These are phyloP conservation scores for Zaprionus inermis DNA, from an alignment of 1,140 invertebrate genomes.

Conservation along the genomic window DNA sequence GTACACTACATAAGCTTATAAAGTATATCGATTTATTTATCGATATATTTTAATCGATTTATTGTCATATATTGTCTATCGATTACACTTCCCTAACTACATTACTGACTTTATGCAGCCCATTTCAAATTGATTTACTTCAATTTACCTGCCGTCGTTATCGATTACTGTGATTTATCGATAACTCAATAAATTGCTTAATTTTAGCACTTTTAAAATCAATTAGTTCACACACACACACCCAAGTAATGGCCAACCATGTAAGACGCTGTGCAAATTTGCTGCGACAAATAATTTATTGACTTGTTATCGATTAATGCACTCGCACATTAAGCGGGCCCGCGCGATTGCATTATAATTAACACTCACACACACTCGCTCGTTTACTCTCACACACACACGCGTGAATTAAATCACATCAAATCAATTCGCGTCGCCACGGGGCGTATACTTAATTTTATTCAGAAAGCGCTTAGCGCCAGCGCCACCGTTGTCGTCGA, in stretches of 20 bases:
- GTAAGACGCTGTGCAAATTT: constrained; percentile 28
- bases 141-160: background rate
- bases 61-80: no score
- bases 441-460: constrained; percentile 76
- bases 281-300: constrained; percentile 26
- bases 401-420: constrained; percentile 63
- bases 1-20: background rate
- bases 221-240: background rate
- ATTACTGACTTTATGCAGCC: no score
- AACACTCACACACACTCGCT: constrained; percentile 34
- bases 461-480: constrained; percentile 10
- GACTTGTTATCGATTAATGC: constrained; percentile 22
- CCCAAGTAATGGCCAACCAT: constrained; percentile 9
- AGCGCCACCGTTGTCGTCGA: constrained; percentile 53
- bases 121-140: background rate
- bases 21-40: constrained; percentile 1
- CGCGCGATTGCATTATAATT: constrained; percentile 64
- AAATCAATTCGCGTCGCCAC: constrained; percentile 74
- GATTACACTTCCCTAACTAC: no score
- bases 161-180: background rate
- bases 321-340: constrained; percentile 13
- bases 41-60: no score
- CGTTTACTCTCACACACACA: constrained; percentile 16
- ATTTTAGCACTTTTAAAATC: background rate
- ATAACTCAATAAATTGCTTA: background rate